phyloP scores from a whole-genome alignment of 2,888 invertebrate species.

The Synergus itoensis region DNA sequence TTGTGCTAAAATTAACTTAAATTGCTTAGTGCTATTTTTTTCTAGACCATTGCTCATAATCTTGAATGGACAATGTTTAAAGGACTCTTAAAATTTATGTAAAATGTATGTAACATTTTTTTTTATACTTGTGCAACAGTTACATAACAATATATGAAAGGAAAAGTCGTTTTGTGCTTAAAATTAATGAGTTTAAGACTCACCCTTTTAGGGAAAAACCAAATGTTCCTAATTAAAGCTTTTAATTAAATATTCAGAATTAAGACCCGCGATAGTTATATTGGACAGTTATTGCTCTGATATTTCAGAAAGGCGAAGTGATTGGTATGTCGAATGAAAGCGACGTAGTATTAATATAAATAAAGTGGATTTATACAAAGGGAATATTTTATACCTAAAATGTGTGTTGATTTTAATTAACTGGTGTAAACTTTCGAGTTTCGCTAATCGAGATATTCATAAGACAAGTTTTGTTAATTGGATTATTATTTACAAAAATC shows the following conservation, averaged over 20 bases:
- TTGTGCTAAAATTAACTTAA: not conserved
- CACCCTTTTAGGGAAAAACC: conserved; percentile 33
- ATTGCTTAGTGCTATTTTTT: conserved; percentile 23
- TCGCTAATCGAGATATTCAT: conserved; percentile 11
- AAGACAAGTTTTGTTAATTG: not conserved
- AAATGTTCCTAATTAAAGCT: conserved; percentile 55
- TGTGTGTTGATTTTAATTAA: conserved; percentile 34
- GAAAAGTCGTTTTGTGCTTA: conserved; percentile 27
- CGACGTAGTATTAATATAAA: conserved; percentile 41
- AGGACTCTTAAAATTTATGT: not conserved
- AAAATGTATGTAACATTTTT: conserved; percentile 1
- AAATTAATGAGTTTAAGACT: conserved; percentile 34
- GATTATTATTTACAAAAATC: not conserved
- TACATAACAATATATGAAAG: not conserved
- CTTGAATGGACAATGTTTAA: conserved; percentile 11
- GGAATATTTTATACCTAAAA: conserved; percentile 33
- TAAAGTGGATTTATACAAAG: conserved; percentile 25
- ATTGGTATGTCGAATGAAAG: conserved; percentile 31
- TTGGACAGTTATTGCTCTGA: conserved; percentile 25
- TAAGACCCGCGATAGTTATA: conserved; percentile 10
- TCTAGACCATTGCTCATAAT: conserved; percentile 24
- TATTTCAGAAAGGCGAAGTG: conserved; percentile 37
- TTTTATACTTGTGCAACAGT: conserved; percentile 4
- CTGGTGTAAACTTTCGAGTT: conserved; percentile 27
- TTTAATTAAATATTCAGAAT: conserved; percentile 44